Conservation (phyloP, 2,888 invertebrate species). For the Branchellion lobata region DNA sequence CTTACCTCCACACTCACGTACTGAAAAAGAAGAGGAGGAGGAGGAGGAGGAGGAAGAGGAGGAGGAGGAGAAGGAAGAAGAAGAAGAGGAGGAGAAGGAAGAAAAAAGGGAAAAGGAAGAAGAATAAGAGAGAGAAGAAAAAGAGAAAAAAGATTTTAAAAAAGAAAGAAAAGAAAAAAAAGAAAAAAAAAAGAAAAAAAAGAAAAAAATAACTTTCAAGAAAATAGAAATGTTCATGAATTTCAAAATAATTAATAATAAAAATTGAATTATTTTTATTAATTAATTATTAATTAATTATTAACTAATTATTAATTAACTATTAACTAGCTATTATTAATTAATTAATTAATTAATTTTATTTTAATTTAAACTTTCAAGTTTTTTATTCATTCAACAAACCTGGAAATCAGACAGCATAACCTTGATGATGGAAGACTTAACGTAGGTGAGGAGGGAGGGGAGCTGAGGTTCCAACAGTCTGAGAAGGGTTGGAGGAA, state of each 20-base stretch:
- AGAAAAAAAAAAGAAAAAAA: neutral
- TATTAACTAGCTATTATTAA: no score
- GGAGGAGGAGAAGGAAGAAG: constrained; percentile 13
- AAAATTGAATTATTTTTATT: no score
- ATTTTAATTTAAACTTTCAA: no score
- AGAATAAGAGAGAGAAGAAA: neutral
- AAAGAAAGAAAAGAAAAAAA: no score
- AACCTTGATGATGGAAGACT: constrained; percentile 40
- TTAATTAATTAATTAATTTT: no score
- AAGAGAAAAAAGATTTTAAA: no score
- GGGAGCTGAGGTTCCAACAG: neutral
- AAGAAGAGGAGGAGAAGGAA: neutral
- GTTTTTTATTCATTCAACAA: neutral
- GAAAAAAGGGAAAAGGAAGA: neutral
- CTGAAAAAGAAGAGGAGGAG: constrained; percentile 15
- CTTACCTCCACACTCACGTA: constrained; percentile 41
- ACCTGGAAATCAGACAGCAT: constrained; percentile 37
- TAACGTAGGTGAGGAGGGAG: neutral
- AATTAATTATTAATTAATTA: no score
- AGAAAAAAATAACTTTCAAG: no score
- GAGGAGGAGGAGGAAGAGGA: neutral
- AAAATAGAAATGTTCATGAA: neutral
- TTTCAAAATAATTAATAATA: no score
- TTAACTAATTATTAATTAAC: no score
- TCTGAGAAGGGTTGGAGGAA: no score